Evolutionary conservation across 2,113 vertebrate genomes (phyloP).

Genomic region (Microcebus ravelobensis): DNA sequence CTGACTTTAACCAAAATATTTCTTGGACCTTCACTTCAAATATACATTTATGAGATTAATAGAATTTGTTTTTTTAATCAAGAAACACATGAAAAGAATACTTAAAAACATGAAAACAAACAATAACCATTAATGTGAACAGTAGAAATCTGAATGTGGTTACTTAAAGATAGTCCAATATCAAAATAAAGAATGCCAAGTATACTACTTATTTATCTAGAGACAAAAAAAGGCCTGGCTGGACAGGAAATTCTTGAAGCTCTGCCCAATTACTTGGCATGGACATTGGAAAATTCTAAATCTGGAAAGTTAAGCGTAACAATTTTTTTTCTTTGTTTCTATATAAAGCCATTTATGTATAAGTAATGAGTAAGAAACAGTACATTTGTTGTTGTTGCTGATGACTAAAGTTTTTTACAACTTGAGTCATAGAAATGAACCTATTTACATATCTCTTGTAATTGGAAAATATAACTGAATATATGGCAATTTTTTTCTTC

Average conservation of each 20-base stretch:
- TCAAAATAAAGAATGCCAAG: conserved; percentile 39
- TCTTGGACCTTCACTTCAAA: conserved; percentile 18
- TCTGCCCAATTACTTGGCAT: conserved; percentile 44
- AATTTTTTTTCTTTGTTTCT: conserved; percentile 55
- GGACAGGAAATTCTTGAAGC: conserved; percentile 45
- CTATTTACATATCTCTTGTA: neutral
- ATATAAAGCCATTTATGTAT: neutral
- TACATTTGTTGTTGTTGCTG: conserved; percentile 18
- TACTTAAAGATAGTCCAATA: conserved; percentile 16
- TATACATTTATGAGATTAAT: neutral
- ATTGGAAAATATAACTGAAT: neutral
- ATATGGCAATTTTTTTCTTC: neutral
- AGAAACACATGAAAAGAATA: conserved; percentile 32
- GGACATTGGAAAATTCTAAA: conserved; percentile 55
- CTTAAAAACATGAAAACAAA: conserved; percentile 1
- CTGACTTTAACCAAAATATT: conserved; percentile 7
- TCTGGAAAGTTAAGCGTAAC: conserved; percentile 16
- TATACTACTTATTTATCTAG: conserved; percentile 15
- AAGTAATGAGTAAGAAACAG: neutral
- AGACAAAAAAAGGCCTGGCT: neutral
- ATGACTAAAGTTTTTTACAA: conserved; percentile 1
- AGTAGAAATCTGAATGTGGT: conserved; percentile 3
- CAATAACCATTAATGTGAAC: neutral
- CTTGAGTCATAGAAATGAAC: neutral
- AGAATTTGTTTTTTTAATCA: neutral